These are phyloP conservation scores for Lasioglossum morio DNA, from an alignment of 2,888 invertebrate genomes.

Conservation along the genomic window DNA sequence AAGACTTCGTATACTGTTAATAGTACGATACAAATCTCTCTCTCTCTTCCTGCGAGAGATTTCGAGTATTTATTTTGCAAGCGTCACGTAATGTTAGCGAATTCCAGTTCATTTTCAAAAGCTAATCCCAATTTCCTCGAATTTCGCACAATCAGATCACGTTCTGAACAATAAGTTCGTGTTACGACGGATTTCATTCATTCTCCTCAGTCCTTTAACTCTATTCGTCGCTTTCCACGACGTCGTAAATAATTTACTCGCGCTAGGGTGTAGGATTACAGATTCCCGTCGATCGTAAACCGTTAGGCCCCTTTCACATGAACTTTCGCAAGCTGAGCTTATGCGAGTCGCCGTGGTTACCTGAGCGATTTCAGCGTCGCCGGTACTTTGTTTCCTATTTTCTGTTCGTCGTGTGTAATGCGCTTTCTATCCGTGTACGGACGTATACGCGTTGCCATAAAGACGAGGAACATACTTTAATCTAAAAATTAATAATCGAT, in stretches of 20 bases:
- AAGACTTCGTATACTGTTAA: neutral
- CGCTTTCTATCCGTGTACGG: neutral
- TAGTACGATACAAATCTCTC: neutral
- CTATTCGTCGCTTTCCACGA: slow-evolving; percentile 21
- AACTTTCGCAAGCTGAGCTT: slow-evolving; percentile 2
- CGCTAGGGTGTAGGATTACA: slow-evolving; percentile 31
- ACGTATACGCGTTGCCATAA: neutral
- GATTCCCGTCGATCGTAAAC: slow-evolving; percentile 56
- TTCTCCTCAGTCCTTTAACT: slow-evolving; percentile 25
- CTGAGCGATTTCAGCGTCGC: neutral
- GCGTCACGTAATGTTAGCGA: neutral
- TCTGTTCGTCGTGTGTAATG: neutral
- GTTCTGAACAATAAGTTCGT: slow-evolving; percentile 39
- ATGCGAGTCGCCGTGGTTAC: neutral
- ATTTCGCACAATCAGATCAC: slow-evolving; percentile 9
- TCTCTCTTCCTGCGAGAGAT: neutral
- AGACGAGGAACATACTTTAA: neutral
- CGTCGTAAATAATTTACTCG: slow-evolving; percentile 58
- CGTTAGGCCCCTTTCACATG: slow-evolving; percentile 43
- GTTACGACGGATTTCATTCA: slow-evolving; percentile 47
- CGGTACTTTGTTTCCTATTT: neutral
- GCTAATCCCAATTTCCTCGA: neutral
- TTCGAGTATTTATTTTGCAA: slow-evolving; percentile 1
- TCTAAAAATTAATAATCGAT: too few relatives aligned
- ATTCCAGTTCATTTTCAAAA: slow-evolving; percentile 12